Evolutionary conservation across 2,113 vertebrate genomes (phyloP).

Genomic region (Gallinago undulata): DNA sequence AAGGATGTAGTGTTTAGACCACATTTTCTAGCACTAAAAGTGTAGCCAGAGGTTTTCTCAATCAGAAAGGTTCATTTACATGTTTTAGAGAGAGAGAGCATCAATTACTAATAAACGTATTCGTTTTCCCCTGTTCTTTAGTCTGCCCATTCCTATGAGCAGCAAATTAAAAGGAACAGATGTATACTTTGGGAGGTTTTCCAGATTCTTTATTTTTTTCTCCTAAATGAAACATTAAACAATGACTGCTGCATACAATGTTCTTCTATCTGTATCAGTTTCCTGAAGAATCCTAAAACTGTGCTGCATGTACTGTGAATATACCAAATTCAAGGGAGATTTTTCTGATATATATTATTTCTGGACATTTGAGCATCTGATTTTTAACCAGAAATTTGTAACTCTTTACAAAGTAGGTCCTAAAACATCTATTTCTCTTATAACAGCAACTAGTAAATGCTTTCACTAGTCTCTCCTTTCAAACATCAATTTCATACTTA

Average conservation of each 20-base stretch:
- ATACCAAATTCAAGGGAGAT: background rate
- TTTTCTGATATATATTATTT: background rate
- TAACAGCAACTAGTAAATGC: background rate
- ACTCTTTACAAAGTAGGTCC: background rate
- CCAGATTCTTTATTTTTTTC: background rate
- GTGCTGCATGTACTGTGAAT: background rate
- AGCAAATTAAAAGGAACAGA: slow-evolving; percentile 33
- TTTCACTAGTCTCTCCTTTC: background rate
- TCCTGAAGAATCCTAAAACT: background rate
- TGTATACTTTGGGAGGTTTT: slow-evolving; percentile 4
- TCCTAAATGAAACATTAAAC: background rate
- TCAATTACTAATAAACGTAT: background rate
- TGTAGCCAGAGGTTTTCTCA: background rate
- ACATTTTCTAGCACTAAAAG: background rate
- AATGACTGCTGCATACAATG: background rate
- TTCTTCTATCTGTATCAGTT: background rate
- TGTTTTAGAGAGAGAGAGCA: background rate
- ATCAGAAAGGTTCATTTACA: background rate
- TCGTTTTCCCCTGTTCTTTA: background rate
- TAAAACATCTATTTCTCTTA: background rate
- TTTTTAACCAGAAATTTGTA: background rate
- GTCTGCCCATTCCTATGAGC: background rate
- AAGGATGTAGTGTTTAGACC: background rate
- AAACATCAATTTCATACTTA: background rate
- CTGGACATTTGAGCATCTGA: background rate